These are phyloP conservation scores for Halyomorpha halys DNA, from an alignment of 1,140 invertebrate species.

Conservation along the genomic window DNA sequence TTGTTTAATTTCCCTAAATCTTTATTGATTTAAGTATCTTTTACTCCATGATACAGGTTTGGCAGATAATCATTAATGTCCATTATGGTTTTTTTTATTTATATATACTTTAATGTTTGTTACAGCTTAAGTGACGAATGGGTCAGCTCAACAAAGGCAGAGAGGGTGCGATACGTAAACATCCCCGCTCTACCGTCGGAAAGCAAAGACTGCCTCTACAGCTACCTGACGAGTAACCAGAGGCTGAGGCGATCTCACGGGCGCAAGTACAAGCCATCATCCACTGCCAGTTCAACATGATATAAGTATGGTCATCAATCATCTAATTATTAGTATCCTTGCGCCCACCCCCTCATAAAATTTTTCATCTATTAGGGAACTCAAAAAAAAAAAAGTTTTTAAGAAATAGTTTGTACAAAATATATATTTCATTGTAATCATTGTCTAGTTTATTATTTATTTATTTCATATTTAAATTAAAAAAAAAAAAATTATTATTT, in stretches of 20 bases:
- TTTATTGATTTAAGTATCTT: too few species aligned
- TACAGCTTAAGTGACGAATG: constrained; percentile 22
- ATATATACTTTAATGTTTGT: neutral
- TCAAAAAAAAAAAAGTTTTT: neutral
- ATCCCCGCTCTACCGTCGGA: constrained; percentile 7
- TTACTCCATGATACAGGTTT: too few species aligned
- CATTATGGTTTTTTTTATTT: too few species aligned
- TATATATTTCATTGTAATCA: too few species aligned
- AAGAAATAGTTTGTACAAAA: too few species aligned
- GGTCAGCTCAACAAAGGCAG: constrained; percentile 13
- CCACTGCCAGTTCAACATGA: constrained; percentile 20
- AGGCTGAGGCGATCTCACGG: neutral
- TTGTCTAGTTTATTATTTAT: too few species aligned
- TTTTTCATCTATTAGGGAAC: neutral
- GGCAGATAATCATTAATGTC: too few species aligned
- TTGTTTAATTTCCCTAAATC: too few species aligned
- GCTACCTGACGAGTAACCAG: constrained; percentile 6
- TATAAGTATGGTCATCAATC: constrained; percentile 8
- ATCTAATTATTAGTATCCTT: neutral
- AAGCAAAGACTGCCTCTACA: constrained; percentile 22
- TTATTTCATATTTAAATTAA: too few species aligned
- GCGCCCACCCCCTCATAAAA: neutral
- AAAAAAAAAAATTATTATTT: too few species aligned
- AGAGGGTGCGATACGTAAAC: constrained; percentile 8
- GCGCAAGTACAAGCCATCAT: neutral